phyloP scores from a whole-genome alignment of 2,888 invertebrate genomes.

The Limnephilus rhombicus region DNA sequence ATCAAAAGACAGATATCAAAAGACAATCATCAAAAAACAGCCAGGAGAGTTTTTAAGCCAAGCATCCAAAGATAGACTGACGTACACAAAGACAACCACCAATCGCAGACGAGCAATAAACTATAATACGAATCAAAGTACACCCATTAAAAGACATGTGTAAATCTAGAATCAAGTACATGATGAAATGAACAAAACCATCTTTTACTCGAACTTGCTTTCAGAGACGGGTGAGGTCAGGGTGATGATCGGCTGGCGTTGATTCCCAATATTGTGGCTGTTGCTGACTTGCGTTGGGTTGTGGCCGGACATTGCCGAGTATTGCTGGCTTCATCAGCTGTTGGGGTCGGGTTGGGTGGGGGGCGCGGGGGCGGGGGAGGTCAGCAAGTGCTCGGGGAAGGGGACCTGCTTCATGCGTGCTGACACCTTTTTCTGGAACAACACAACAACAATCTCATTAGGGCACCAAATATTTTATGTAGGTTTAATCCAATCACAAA shows the following conservation, averaged over 20 bases:
- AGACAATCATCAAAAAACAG: background rate
- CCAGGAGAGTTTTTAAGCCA: background rate
- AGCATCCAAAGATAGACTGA: background rate
- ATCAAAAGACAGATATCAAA: background rate
- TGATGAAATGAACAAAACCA: background rate
- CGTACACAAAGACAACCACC: no score
- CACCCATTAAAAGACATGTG: background rate
- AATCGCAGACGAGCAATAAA: background rate
- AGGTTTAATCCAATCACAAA: background rate
- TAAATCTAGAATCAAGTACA: background rate
- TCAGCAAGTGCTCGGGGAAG: conserved; percentile 86
- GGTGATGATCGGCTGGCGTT: background rate
- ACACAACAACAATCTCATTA: background rate
- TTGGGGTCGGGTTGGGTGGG: conserved; percentile 57
- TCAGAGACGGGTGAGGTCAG: background rate
- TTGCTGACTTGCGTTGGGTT: background rate
- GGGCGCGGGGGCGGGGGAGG: conserved; percentile 70
- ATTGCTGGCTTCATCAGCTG: conserved; percentile 61
- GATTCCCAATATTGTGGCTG: background rate
- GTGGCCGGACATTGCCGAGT: background rate
- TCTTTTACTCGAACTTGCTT: background rate
- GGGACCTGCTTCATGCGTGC: conserved; percentile 87
- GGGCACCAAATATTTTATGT: background rate
- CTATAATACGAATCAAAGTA: background rate
- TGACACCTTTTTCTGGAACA: conserved; percentile 86